Evolutionary conservation across 2,888 invertebrate species (phyloP), one percentile per base, ranked within the genome.

Genomic region (Buathra laborator): DNA sequence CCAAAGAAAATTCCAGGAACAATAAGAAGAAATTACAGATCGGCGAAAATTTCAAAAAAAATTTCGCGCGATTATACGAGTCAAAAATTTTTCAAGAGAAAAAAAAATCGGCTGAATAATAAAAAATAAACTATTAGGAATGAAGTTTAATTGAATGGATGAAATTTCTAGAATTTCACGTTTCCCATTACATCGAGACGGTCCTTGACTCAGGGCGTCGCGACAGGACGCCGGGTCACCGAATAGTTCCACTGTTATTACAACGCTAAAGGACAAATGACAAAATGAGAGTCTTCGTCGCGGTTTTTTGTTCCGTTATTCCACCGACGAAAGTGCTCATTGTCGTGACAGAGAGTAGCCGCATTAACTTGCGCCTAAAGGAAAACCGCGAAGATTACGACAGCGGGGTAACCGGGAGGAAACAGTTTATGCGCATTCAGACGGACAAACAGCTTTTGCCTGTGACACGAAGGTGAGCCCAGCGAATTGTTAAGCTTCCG

Each of bases 401-500:
- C 64, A 24, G 24, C 12, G 37, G 43, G 43, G 10, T 1, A 32
- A 66, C n/a, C 43, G n/a, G 66, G 43, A 62, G 78, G 19, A 56
- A 59, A 32, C 70, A 75, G 48, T 37, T 62, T 53, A 64, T 81
- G 81, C 66, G 81, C 77, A 81, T 81, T 77, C 81, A 75, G 78
- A 81, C 59, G 83, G 37, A 86, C 86, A 84, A 88, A 83, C 84
- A 85, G 80, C 46, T 81, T 82, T 80, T 16, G 76, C 6, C 85
- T 85, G 85, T 87, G 87, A 79, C 82, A 87, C 82, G 70, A 80
- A 81, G 78, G 81, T 77, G 79, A 46, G 62, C 10, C 66, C 67
- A 68, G 19, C 44, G 86, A 66, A 85, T 87, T 85, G 82, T 88
- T 72, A 68, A 82, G 83, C 85, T 82, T 86, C 84, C 84, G 79